These are phyloP conservation scores for Zoanthus sociatus DNA, from an alignment of 92 coral and sea anemone genomes.

Conservation along the genomic window DNA sequence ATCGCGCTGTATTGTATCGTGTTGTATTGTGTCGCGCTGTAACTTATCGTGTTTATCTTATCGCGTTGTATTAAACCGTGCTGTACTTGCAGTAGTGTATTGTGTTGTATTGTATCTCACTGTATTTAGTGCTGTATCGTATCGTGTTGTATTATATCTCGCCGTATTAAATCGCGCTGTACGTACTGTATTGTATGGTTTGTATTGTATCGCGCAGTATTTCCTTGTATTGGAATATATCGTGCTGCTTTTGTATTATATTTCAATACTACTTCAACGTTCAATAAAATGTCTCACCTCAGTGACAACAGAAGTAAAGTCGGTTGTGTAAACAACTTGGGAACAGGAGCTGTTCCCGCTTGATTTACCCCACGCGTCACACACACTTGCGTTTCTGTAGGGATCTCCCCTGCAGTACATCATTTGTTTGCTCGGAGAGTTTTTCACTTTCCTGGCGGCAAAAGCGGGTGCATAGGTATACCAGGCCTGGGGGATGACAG, in stretches of 20 bases:
- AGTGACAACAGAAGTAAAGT: constrained; percentile 88
- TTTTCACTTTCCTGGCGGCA: constrained; percentile 90
- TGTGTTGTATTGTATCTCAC: background rate
- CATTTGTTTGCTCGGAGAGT: constrained; percentile 33
- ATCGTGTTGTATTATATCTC: too few relatives aligned
- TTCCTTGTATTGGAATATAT: too few relatives aligned
- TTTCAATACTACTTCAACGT: too few relatives aligned
- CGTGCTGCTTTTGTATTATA: too few relatives aligned
- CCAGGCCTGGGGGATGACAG: constrained; percentile 94
- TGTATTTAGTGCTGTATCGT: too few relatives aligned
- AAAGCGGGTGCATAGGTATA: constrained; percentile 96
- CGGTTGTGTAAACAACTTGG: constrained; percentile 70
- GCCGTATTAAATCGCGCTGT: too few relatives aligned
- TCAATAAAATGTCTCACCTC: constrained; percentile 68
- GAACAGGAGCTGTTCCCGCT: constrained; percentile 65
- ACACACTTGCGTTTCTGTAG: constrained; percentile 58
- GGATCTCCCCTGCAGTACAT: constrained; percentile 68
- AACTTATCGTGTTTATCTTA: too few relatives aligned
- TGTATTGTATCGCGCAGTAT: too few relatives aligned
- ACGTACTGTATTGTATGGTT: too few relatives aligned
- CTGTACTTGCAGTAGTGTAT: background rate
- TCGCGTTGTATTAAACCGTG: too few relatives aligned
- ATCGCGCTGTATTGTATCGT: background rate
- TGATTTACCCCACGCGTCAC: constrained; percentile 60
- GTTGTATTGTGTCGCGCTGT: background rate